Evolutionary conservation across 1,140 invertebrate genomes (phyloP).

Genomic region (Tetramorium alpestre): DNA sequence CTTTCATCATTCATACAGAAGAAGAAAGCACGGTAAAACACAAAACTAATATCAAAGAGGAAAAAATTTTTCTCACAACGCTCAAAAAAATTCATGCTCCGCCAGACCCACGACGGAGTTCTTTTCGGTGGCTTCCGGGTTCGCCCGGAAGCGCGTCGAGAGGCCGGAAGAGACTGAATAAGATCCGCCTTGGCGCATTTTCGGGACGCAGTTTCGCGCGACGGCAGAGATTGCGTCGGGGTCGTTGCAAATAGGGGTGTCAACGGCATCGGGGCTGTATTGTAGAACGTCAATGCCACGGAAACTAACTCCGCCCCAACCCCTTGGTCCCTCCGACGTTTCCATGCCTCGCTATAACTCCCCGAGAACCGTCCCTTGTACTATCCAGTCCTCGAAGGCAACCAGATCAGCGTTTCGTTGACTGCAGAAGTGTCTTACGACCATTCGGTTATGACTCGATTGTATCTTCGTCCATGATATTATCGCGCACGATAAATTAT

Average conservation of each 20-base stretch:
- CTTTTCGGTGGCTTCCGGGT: neutral
- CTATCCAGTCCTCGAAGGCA: conserved; percentile 19
- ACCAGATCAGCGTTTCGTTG: conserved; percentile 74
- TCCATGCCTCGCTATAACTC: conserved; percentile 62
- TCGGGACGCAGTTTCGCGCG: conserved; percentile 66
- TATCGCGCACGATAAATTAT: neutral
- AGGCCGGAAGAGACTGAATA: conserved; percentile 77
- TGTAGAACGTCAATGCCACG: conserved; percentile 80
- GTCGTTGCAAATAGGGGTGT: conserved; percentile 80
- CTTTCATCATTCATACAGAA: neutral
- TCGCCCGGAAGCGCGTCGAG: conserved; percentile 64
- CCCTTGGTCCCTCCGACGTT: conserved; percentile 56
- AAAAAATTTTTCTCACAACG: neutral
- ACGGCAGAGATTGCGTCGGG: conserved; percentile 72
- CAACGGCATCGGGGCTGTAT: conserved; percentile 82
- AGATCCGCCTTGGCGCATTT: conserved; percentile 76
- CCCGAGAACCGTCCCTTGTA: conserved; percentile 54
- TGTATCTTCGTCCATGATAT: neutral
- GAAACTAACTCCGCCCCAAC: conserved; percentile 79
- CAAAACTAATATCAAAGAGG: neutral
- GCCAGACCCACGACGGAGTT: neutral
- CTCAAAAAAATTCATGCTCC: neutral
- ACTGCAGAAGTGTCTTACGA: conserved; percentile 71
- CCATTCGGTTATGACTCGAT: conserved; percentile 68
- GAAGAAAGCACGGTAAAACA: neutral